A percentile compares a stretch with the other conserved stretches of the same genome.
Evolutionary conservation across 1,140 invertebrate genomes (phyloP).

Genomic region (Glomeris maerens): DNA sequence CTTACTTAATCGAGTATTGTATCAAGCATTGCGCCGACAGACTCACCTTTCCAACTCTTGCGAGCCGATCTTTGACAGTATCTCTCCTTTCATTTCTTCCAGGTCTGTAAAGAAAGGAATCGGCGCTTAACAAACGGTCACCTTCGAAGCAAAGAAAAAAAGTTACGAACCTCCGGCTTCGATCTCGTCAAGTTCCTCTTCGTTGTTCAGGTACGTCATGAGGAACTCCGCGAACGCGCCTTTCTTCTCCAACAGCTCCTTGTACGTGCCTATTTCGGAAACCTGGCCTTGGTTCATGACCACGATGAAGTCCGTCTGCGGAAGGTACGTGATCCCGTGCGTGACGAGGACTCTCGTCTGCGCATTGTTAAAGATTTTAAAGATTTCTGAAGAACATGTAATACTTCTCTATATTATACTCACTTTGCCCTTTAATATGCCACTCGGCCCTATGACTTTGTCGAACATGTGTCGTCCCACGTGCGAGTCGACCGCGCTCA

Average conservation of each 20-base stretch:
- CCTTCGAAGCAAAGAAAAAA: not conserved
- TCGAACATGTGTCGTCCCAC: slow-evolving; percentile 34
- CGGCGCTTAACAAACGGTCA: not conserved
- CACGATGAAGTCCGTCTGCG: slow-evolving; percentile 29
- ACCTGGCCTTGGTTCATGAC: slow-evolving; percentile 29
- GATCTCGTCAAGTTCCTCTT: slow-evolving; percentile 16
- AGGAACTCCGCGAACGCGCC: slow-evolving; percentile 32
- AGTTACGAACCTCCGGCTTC: slow-evolving; percentile 15
- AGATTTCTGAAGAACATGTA: not conserved
- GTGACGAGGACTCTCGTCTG: slow-evolving; percentile 31
- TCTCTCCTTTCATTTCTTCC: slow-evolving; percentile 8
- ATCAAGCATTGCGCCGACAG: not conserved
- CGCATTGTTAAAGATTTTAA: not conserved
- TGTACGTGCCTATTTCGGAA: slow-evolving; percentile 26
- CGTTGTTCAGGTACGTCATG: slow-evolving; percentile 23
- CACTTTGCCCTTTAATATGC: slow-evolving; percentile 25
- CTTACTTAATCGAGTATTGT: not conserved
- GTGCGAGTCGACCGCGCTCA: slow-evolving; percentile 32
- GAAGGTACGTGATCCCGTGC: slow-evolving; percentile 26
- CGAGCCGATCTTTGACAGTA: slow-evolving; percentile 5
- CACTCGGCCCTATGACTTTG: slow-evolving; percentile 29
- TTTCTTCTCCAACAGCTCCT: slow-evolving; percentile 25
- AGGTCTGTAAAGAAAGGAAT: not conserved
- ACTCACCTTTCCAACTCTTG: slow-evolving; percentile 7
- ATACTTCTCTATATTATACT: not conserved